Conservation (phyloP, 2,888 invertebrate genomes). For the Anagyrus pseudococci region DNA sequence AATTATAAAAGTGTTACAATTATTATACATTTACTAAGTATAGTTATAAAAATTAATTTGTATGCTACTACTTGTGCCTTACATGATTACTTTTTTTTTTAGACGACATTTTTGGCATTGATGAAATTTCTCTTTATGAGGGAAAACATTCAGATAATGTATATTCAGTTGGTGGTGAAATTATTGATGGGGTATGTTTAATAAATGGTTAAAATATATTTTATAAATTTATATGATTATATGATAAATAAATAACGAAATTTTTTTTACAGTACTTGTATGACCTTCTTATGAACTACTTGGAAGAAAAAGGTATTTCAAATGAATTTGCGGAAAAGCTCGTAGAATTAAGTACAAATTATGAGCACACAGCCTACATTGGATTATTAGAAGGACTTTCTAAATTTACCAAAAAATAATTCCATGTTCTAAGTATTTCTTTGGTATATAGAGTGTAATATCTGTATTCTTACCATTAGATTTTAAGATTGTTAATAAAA, state of each 20-base stretch:
- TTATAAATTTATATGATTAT: conserved; percentile 11
- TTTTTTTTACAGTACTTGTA: conserved; percentile 80
- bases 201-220: conserved; percentile 10
- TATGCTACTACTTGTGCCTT: conserved; percentile 61
- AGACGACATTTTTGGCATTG: conserved; percentile 92
- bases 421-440: conserved; percentile 28
- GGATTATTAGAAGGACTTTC: conserved; percentile 85
- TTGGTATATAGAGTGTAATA: conserved; percentile 37
- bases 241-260: too few relatives aligned
- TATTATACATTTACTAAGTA: too few relatives aligned
- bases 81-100: conserved; percentile 61
- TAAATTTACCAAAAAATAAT: conserved; percentile 76
- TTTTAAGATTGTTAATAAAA: conserved; percentile 38
- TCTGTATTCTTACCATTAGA: conserved; percentile 32
- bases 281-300: conserved; percentile 90
- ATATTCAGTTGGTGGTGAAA: conserved; percentile 91
- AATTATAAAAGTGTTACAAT: conserved; percentile 19
- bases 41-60: conserved; percentile 30
- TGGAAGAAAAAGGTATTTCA: conserved; percentile 95
- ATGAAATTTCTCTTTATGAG: conserved; percentile 88
- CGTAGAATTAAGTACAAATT: conserved; percentile 85
- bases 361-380: conserved; percentile 93
- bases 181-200: conserved; percentile 87
- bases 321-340: conserved; percentile 92
- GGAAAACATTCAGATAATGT: conserved; percentile 88